Conservation (phyloP, 2,113 vertebrate genomes). For the Elephas maximus region DNA sequence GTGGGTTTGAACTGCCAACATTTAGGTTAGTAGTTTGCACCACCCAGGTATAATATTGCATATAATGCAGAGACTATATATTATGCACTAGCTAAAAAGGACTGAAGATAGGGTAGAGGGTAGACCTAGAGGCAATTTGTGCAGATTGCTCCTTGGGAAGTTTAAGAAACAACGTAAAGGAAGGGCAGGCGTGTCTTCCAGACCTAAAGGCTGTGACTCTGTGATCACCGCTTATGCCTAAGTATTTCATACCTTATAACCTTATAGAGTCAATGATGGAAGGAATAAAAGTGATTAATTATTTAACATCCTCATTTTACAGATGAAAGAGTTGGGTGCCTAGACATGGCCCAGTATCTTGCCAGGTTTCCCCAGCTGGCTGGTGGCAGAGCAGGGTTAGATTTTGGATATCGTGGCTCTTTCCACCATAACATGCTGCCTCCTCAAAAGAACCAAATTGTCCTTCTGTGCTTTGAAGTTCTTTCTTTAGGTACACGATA, state of each 20-base stretch:
- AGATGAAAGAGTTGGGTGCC: not conserved
- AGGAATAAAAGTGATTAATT: not conserved
- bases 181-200: not conserved
- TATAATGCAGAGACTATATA: not conserved
- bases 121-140: not conserved
- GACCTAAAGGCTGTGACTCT: not conserved
- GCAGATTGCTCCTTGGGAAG: not conserved
- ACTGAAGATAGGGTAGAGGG: not conserved
- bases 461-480: not conserved
- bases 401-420: not conserved
- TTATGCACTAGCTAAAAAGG: not conserved
- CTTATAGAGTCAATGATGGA: not conserved
- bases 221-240: not conserved
- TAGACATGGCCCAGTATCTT: not conserved
- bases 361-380: not conserved
- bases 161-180: slow-evolving; percentile 19
- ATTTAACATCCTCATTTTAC: not conserved
- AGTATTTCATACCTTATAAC: not conserved
- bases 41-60: not conserved
- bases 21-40: too few relatives aligned
- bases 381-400: not conserved
- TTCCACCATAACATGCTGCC: not conserved
- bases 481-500: not conserved
- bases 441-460: not conserved
- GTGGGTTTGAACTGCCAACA: too few relatives aligned